A percentile compares a stretch with the other conserved stretches of the same genome.
phyloP scores from a whole-genome alignment of 2,797 vertebrate species.

The Borostomias antarcticus region DNA sequence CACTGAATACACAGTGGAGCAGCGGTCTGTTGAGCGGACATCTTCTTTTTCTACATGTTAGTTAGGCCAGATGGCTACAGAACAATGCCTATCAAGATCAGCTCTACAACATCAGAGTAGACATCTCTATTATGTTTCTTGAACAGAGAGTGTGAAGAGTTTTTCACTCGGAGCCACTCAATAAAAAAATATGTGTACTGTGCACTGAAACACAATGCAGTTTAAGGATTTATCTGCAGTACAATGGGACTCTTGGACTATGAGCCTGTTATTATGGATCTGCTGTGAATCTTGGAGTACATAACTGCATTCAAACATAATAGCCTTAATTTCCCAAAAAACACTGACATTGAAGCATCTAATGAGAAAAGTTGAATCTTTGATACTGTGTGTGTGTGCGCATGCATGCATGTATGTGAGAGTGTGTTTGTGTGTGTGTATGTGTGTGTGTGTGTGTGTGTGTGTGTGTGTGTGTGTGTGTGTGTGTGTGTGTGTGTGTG shows the following conservation, averaged over 20 bases:
- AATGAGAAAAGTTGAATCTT: background rate
- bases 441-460: background rate
- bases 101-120: no score
- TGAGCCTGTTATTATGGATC: conserved; percentile 27
- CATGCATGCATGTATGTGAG: conserved; percentile 1
- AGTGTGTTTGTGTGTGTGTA: conserved; percentile 7
- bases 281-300: background rate
- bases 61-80: no score
- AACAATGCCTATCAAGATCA: no score
- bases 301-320: background rate
- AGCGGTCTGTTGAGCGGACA: no score
- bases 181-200: no score
- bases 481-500: background rate
- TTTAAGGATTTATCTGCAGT: conserved; percentile 8
- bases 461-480: background rate
- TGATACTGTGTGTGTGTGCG: conserved; percentile 5
- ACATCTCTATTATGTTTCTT: no score
- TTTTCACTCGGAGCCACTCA: no score
- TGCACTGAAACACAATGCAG: no score
- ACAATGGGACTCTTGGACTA: conserved; percentile 17
- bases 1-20: no score
- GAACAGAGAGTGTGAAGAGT: no score
- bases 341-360: no score
- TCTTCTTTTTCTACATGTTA: no score
- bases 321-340: background rate